Evolutionary conservation across 37 sponge, comb jelly and placozoan genomes (phyloP).

Genomic region (Spongia lamella): DNA sequence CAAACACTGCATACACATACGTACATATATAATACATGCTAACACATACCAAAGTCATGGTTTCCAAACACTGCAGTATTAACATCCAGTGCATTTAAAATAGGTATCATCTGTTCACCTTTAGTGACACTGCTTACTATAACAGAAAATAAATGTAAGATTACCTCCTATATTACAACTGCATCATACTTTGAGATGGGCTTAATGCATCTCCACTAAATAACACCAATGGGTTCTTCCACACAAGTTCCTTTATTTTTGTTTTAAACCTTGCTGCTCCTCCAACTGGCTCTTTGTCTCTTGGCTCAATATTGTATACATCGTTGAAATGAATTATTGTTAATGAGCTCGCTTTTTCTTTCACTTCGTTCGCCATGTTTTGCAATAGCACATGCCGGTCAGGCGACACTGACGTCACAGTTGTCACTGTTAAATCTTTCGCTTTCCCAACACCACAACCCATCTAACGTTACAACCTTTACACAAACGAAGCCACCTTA

Average conservation of each 20-base stretch:
- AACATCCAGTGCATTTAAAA: slow-evolving; percentile 64
- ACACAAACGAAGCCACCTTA: too few relatives aligned
- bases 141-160: slow-evolving; percentile 9
- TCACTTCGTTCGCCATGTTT: neutral
- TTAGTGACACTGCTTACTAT: slow-evolving; percentile 73
- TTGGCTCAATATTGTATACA: slow-evolving; percentile 76
- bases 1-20: too few relatives aligned
- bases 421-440: too few relatives aligned
- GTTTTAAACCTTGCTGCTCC: slow-evolving; percentile 79
- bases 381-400: too few relatives aligned
- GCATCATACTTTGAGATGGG: slow-evolving; percentile 72
- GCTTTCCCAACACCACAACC: too few relatives aligned
- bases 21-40: too few relatives aligned
- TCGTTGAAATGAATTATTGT: slow-evolving; percentile 87
- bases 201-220: slow-evolving; percentile 84
- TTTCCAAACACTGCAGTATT: slow-evolving; percentile 79
- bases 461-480: too few relatives aligned
- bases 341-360: slow-evolving; percentile 16
- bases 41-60: slow-evolving; percentile 79
- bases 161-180: neutral
- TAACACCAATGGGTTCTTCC: slow-evolving; percentile 59
- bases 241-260: slow-evolving; percentile 21
- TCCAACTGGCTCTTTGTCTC: slow-evolving; percentile 76
- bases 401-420: too few relatives aligned
- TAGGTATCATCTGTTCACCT: slow-evolving; percentile 81